Evolutionary conservation across 2,888 invertebrate genomes (phyloP).

Genomic region (Rhingia campestris): DNA sequence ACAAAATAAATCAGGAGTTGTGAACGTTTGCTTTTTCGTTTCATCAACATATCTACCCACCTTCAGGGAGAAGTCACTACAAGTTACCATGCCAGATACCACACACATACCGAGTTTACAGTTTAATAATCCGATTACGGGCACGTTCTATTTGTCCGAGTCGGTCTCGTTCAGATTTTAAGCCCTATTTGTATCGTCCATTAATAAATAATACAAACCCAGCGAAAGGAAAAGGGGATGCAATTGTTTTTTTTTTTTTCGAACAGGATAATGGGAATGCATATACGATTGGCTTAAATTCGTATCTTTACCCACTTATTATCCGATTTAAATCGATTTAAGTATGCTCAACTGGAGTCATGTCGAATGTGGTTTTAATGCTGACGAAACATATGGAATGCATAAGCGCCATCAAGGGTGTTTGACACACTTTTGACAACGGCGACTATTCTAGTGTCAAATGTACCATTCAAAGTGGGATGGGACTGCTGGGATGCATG

Average conservation of each 20-base stretch:
- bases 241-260: slow-evolving; percentile 2
- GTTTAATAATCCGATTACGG: slow-evolving; percentile 69
- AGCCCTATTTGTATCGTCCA: slow-evolving; percentile 10
- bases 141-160: slow-evolving; percentile 36
- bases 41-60: slow-evolving; percentile 11
- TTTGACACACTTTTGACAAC: slow-evolving; percentile 44
- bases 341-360: slow-evolving; percentile 31
- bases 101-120: slow-evolving; percentile 56
- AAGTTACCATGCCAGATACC: not conserved
- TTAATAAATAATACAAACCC: slow-evolving; percentile 25
- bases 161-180: slow-evolving; percentile 45
- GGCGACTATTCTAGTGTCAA: slow-evolving; percentile 3
- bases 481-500: not conserved
- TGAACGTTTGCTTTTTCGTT: slow-evolving; percentile 9
- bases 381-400: slow-evolving; percentile 42
- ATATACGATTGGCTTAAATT: slow-evolving; percentile 48
- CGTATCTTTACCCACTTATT: slow-evolving; percentile 50
- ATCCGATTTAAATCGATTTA: slow-evolving; percentile 58
- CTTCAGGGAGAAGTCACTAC: slow-evolving; percentile 38
- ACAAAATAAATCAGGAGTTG: slow-evolving; percentile 21
- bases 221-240: not conserved
- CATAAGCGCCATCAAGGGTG: slow-evolving; percentile 31
- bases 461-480: not conserved
- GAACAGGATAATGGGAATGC: slow-evolving; percentile 10
- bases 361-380: slow-evolving; percentile 47